phyloP scores from a whole-genome alignment of 2,797 vertebrate species.

The Peromyscus aztecus region DNA sequence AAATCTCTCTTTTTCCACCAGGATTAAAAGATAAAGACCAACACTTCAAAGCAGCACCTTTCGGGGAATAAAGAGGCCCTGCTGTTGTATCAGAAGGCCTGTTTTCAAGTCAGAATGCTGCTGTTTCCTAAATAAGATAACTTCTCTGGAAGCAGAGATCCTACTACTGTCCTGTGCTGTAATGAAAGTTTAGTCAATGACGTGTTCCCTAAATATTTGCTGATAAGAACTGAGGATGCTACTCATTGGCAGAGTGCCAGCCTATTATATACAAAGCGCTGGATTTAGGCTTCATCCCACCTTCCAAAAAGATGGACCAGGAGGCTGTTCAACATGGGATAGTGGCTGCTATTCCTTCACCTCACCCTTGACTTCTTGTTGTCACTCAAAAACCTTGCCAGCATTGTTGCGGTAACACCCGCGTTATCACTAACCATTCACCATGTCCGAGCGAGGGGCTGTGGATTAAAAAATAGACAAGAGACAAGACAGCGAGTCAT shows the following conservation, averaged over 20 bases:
- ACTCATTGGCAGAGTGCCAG: neutral
- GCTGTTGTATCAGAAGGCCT: neutral
- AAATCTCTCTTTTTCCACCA: neutral
- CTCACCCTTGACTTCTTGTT: neutral
- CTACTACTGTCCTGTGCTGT: neutral
- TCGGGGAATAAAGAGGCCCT: neutral
- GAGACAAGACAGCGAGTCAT: too few species aligned
- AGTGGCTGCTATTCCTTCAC: neutral
- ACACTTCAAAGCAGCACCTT: neutral
- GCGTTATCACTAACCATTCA: too few species aligned
- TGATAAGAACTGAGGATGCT: neutral
- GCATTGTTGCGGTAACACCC: too few species aligned
- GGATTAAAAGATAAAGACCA: conserved; percentile 18
- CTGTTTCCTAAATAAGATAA: neutral
- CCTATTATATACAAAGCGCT: neutral
- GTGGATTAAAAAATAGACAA: too few species aligned
- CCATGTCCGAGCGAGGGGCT: too few species aligned
- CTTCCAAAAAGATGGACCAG: neutral
- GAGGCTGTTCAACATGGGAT: neutral
- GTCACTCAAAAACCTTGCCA: neutral
- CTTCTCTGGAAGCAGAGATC: neutral
- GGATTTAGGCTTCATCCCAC: neutral
- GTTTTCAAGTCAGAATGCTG: neutral
- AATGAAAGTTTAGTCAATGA: neutral
- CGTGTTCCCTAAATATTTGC: neutral